phyloP scores from a whole-genome alignment of 1,140 invertebrate genomes.

The Latrodectus geometricus region DNA sequence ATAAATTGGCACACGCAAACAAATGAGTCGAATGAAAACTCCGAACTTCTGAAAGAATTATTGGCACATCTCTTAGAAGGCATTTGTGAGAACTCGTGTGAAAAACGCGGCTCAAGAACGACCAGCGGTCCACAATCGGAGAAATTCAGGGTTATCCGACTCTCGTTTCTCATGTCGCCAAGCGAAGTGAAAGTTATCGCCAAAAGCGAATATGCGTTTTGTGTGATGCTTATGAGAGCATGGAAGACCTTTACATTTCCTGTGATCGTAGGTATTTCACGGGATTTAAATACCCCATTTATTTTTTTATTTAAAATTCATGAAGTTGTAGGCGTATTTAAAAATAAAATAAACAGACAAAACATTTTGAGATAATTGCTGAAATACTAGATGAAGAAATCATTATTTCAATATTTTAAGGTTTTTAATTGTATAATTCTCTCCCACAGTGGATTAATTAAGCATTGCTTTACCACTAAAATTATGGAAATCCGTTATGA shows the following conservation, averaged over 20 bases:
- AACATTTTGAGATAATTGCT: background rate
- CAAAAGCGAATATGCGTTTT: constrained; percentile 8
- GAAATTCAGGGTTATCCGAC: constrained; percentile 29
- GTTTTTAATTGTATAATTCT: too few relatives aligned
- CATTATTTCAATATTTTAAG: too few relatives aligned
- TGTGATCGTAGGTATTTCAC: background rate
- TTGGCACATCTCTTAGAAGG: constrained; percentile 28
- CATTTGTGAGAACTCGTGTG: background rate
- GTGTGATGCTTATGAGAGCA: constrained; percentile 31
- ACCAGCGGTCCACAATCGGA: constrained; percentile 23
- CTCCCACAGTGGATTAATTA: too few relatives aligned
- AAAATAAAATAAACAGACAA: too few relatives aligned
- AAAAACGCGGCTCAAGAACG: constrained; percentile 6
- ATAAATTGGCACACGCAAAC: constrained; percentile 9
- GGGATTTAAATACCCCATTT: background rate
- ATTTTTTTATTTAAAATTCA: constrained; percentile 3
- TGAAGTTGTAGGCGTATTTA: background rate
- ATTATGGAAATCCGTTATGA: too few relatives aligned
- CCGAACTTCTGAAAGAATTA: constrained; percentile 12
- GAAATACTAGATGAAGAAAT: background rate
- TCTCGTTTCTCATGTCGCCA: constrained; percentile 15
- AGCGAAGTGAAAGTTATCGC: constrained; percentile 49
- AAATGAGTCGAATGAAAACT: background rate
- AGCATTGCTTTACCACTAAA: too few relatives aligned
- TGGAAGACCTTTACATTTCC: background rate